phyloP scores from a whole-genome alignment of 1,140 invertebrate genomes.

The Venturia canescens region DNA sequence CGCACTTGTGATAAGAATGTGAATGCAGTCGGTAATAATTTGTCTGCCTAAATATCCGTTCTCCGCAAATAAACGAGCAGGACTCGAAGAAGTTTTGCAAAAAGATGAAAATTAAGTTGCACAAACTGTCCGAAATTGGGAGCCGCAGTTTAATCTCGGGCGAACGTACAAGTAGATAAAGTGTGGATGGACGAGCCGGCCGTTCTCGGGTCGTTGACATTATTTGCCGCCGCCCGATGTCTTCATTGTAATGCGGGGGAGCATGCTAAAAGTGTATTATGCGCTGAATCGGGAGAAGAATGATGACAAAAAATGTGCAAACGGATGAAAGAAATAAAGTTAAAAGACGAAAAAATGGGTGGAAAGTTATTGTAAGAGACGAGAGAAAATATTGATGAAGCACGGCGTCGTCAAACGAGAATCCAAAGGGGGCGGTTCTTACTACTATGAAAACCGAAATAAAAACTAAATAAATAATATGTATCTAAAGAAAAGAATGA shows the following conservation, averaged over 20 bases:
- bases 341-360: not conserved
- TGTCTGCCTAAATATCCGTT: too few species aligned
- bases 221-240: not conserved
- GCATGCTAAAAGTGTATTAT: not conserved
- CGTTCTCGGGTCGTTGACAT: not conserved
- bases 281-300: not conserved
- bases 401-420: constrained; percentile 18
- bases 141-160: too few species aligned
- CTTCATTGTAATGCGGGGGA: not conserved
- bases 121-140: too few species aligned
- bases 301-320: constrained; percentile 5
- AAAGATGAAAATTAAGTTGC: too few species aligned
- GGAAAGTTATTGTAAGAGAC: too few species aligned
- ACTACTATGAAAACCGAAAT: not conserved
- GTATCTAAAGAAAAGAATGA: not conserved
- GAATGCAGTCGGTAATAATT: too few species aligned
- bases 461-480: not conserved
- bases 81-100: too few species aligned
- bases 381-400: not conserved
- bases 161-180: too few species aligned
- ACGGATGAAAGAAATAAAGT: not conserved
- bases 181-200: not conserved
- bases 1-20: too few species aligned
- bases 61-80: too few species aligned
- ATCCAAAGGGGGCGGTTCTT: constrained; percentile 21